Evolutionary conservation across 2,113 vertebrate genomes (phyloP).

Genomic region (Rhizomys pruinosus): DNA sequence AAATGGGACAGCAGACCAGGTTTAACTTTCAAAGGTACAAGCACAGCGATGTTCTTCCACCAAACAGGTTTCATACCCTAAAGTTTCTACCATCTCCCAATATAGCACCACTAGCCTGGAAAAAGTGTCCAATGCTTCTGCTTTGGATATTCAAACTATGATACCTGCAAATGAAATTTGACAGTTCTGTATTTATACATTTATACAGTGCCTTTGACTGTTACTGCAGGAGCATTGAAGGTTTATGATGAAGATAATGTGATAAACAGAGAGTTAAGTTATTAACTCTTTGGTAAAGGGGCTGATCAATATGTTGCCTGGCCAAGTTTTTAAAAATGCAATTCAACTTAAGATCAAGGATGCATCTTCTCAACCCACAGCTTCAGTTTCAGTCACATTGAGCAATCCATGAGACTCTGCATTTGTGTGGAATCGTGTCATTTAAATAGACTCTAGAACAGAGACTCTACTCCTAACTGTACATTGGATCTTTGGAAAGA

Average conservation of each 20-base stretch:
- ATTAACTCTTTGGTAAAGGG: neutral
- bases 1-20: neutral
- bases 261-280: neutral
- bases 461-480: neutral
- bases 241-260: rapidly evolving
- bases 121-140: no score
- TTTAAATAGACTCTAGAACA: neutral
- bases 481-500: neutral
- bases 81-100: neutral
- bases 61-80: neutral
- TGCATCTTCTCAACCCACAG: neutral
- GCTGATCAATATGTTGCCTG: neutral
- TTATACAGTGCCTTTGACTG: neutral
- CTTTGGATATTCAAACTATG: neutral
- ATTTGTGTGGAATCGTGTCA: neutral
- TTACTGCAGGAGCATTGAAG: neutral
- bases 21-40: neutral
- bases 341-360: neutral
- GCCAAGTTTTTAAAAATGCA: neutral
- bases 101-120: neutral
- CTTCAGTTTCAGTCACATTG: neutral
- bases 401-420: neutral
- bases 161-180: neutral
- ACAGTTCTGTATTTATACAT: neutral
- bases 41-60: neutral